Percentiles rank a stretch among this genome's conserved stretches.
These are phyloP conservation scores for Cremastinae sp. DNA, from an alignment of 2,888 invertebrate genomes.

Conservation along the genomic window DNA sequence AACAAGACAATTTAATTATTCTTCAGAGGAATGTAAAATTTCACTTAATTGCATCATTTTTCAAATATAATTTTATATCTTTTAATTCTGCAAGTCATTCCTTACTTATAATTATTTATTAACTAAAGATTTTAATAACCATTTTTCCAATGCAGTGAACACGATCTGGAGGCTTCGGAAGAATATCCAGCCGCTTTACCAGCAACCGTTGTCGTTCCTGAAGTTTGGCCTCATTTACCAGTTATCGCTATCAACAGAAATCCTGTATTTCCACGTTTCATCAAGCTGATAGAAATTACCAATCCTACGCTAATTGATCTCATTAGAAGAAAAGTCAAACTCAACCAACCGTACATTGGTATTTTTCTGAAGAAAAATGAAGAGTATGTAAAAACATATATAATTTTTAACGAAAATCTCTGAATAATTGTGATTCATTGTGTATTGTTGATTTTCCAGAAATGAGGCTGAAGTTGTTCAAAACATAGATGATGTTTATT, in stretches of 20 bases:
- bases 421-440: conserved; percentile 1
- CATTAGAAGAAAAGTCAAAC: conserved; percentile 94
- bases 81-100: neutral
- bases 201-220: conserved; percentile 95
- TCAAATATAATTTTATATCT: neutral
- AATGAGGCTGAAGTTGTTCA: conserved; percentile 93
- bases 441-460: conserved; percentile 74
- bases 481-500: conserved; percentile 91
- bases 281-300: conserved; percentile 97
- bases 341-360: conserved; percentile 98
- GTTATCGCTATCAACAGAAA: conserved; percentile 96
- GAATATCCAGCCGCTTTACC: conserved; percentile 83
- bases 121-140: conserved; percentile 1
- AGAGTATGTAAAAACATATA: conserved; percentile 82
- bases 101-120: no score
- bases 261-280: conserved; percentile 98
- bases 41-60: no score
- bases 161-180: conserved; percentile 62
- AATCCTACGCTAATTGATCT: conserved; percentile 94
- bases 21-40: no score
- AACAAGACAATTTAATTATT: no score
- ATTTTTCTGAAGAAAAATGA: conserved; percentile 96
- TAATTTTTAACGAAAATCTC: neutral
- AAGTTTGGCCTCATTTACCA: conserved; percentile 97
- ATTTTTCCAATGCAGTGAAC: conserved; percentile 49